These are phyloP conservation scores for Dromococcyx pavoninus DNA, from an alignment of 2,797 vertebrate species.

Conservation along the genomic window DNA sequence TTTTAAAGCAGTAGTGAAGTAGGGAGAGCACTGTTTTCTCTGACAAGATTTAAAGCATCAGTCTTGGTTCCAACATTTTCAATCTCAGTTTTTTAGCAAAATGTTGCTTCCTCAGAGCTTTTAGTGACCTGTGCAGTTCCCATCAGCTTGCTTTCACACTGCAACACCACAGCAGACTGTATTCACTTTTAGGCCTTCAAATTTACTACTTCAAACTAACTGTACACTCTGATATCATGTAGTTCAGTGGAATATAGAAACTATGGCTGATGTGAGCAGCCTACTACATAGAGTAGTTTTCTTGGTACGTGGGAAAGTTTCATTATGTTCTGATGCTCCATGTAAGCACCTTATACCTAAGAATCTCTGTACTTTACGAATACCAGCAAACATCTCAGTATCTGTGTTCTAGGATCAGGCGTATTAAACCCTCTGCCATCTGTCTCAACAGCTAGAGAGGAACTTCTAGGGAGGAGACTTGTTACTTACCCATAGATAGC, in stretches of 20 bases:
- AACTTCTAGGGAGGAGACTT: background rate
- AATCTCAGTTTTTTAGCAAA: background rate
- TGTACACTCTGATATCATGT: accelerated
- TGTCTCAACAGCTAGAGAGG: background rate
- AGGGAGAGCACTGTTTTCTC: background rate
- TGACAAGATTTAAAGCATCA: background rate
- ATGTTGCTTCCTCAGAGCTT: background rate
- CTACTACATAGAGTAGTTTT: background rate
- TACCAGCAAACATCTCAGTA: background rate
- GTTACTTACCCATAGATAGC: background rate
- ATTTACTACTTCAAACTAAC: background rate
- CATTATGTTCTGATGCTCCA: background rate
- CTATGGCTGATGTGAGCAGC: background rate
- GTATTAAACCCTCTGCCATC: background rate
- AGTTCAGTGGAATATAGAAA: background rate
- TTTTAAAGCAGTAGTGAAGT: background rate
- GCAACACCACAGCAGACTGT: background rate
- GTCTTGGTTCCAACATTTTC: background rate
- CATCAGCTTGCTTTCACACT: background rate
- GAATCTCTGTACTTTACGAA: background rate
- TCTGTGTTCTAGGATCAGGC: background rate
- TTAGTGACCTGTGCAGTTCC: background rate
- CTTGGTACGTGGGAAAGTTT: background rate
- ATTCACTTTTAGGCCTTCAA: background rate
- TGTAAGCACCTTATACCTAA: accelerated